Base-by-base conservation (phyloP, 2,113 vertebrate species). In the Daubentonia madagascariensis region DNA sequence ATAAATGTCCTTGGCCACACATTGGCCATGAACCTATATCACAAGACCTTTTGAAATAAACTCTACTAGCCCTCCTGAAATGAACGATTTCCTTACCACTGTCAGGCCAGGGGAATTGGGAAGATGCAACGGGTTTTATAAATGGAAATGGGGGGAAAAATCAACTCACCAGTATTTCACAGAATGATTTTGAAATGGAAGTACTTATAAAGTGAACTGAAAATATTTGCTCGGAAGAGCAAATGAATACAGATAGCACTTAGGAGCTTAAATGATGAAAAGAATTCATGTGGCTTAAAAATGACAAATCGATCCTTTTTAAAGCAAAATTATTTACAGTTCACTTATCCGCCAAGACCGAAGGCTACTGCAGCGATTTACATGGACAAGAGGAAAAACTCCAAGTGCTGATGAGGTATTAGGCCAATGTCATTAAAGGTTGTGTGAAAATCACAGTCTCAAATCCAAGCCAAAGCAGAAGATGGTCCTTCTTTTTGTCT, bases 291-390 rank as follows among this genome's bases (percentile, higher is more conserved):
- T 97, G 95, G 96, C 97, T 97, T 96, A 94, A 98, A 98, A 96
- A 96, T 95, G 97, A 97, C 95, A 97, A 97, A 97, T 96, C 25
- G 89, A 98, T 97, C 89, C 93, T 96, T 97, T 97, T 97, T 96
- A 94, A 97, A 97, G 96, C 92, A 96, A 96, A 98, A 97, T 98
- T 98, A 97, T 98, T 98, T 98, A 97, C 96, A 97, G 92, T 97
- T 98, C 94, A 97, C 50, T 70, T 91, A 90, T 97, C 95, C 96
- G 97, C 97, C 90, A 96, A 95, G 86, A 92, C 75, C 37, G 80
- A 96, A 90, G 96, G 92, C 96, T 73, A 90, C 83, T 73, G 80
- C 84, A 85, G 96, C 0, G 13, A 95, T 95, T 95, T 92, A 76
- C 89, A 92, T 22, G 95, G 65, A 63, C 95, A 91, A 90, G 52